Evolutionary conservation across 2,888 invertebrate species (phyloP), one percentile per base, ranked within the genome.

Genomic region (Sphaerophoria rueppellii): DNA sequence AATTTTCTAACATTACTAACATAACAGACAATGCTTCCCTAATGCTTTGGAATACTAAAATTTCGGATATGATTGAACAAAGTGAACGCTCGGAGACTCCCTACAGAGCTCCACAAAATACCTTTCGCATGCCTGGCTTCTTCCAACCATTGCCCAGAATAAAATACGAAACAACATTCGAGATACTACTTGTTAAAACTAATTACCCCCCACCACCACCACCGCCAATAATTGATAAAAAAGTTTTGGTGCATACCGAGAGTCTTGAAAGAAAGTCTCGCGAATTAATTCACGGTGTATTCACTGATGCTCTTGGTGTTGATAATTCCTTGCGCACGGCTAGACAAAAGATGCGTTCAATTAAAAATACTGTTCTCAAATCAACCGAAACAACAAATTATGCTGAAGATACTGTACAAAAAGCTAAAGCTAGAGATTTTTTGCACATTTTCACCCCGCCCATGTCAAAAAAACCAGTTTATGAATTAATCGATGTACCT

Each of bases 381-480:
- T 91, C 92, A 0, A 89, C 88, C 80, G 92, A 92, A 87, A 89
- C 91, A 7, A 90, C 91, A 37, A 92, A 91, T 70, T 91, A 91
- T 86, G 91, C 92, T 37, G 91, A 91, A 89, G 92, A 92, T 87
- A 92, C 92, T 48, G 91, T 92, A 50, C 89, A 91, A 83, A 92
- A 92, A 87, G 92, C 92, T 43, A 90, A 91, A 87, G 90, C 91
- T 65, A 90, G 91, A 87, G 92, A 92, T 87, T 92, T 92, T 87
- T 78, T 89, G 58, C 91, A 91, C 87, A 92, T 92, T 79, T 91
- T 91, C 87, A 91, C 89, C 69, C 92, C 92, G 34, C 90, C 91
- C n/a, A 88, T 91, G 81, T 89, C 89, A 58, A 90, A 91, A 87
- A 87, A 88, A 86, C 91, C 91, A 61, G 89, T 91, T 74, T 92